phyloP scores from a whole-genome alignment of 2,888 invertebrate species.

The Electrophaes corylata region DNA sequence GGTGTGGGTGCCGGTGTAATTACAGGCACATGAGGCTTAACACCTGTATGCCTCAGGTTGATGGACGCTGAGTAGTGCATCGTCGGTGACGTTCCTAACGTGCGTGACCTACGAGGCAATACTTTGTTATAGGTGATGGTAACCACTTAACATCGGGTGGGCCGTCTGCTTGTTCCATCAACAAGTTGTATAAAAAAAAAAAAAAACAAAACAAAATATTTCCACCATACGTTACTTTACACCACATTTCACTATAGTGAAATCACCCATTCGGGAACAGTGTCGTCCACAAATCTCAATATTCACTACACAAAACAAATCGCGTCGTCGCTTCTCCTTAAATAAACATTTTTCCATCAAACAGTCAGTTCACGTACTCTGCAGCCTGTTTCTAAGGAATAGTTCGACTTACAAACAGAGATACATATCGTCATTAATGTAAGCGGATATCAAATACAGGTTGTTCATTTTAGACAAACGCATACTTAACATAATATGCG shows the following conservation, averaged over 20 bases:
- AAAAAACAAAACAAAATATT: constrained; percentile 1
- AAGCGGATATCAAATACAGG: constrained; percentile 22
- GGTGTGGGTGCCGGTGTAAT: too few species aligned
- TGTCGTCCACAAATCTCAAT: constrained; percentile 34
- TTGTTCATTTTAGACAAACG: neutral
- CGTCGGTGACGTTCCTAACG: too few species aligned
- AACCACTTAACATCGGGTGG: too few species aligned
- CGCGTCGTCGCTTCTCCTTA: constrained; percentile 47
- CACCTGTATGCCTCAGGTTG: too few species aligned
- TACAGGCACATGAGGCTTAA: too few species aligned
- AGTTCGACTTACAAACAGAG: constrained; percentile 36
- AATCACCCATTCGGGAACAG: constrained; percentile 35
- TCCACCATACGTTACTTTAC: constrained; percentile 4
- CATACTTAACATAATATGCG: too few species aligned
- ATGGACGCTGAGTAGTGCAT: too few species aligned
- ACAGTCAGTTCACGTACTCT: constrained; percentile 59
- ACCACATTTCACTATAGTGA: constrained; percentile 17
- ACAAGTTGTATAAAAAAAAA: too few species aligned
- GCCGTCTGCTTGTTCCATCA: too few species aligned
- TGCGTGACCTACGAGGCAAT: too few species aligned
- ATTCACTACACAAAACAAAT: constrained; percentile 33
- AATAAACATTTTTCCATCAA: constrained; percentile 47
- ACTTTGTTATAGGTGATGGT: too few species aligned
- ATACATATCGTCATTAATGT: constrained; percentile 39
- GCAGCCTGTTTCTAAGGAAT: constrained; percentile 57